Conservation (phyloP, 2,113 vertebrate species). For the Myrmecophaga tridactyla region DNA sequence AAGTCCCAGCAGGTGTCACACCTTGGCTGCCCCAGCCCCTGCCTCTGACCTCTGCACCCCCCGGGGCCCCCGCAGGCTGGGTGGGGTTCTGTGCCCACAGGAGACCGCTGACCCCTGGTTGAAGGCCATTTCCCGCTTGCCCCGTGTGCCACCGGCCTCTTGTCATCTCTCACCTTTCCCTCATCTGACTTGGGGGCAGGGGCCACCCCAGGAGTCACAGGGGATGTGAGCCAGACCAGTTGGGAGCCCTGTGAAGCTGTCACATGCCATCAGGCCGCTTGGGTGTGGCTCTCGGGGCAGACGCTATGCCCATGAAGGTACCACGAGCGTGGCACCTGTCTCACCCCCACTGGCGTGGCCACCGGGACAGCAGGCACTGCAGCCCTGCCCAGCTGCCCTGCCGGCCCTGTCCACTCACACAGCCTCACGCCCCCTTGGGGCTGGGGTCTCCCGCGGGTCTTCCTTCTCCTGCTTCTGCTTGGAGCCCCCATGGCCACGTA, state of each 20-base stretch:
- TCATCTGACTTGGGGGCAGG: fast-evolving
- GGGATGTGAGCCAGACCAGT: not conserved
- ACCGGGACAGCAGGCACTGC: fast-evolving
- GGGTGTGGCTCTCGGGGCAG: not conserved
- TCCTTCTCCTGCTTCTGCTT: too few relatives aligned
- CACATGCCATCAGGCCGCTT: fast-evolving
- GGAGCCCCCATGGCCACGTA: too few relatives aligned
- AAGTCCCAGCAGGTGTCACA: too few relatives aligned
- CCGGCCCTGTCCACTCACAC: fast-evolving
- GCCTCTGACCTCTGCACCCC: too few relatives aligned
- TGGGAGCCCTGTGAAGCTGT: fast-evolving
- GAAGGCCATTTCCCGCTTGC: fast-evolving
- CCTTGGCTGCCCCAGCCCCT: too few relatives aligned
- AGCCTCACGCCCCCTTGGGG: fast-evolving
- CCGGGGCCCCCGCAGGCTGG: too few relatives aligned
- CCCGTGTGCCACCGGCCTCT: fast-evolving
- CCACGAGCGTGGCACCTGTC: not conserved
- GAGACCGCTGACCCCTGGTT: not conserved
- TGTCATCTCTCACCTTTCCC: not conserved
- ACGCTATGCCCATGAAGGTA: not conserved
- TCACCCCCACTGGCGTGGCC: not conserved
- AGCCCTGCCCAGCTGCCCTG: not conserved
- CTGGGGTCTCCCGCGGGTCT: not conserved
- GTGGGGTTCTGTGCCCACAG: not conserved
- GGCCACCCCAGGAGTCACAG: fast-evolving